Evolutionary conservation across 2,888 invertebrate genomes (phyloP).

Genomic region (Netelia melanura): DNA sequence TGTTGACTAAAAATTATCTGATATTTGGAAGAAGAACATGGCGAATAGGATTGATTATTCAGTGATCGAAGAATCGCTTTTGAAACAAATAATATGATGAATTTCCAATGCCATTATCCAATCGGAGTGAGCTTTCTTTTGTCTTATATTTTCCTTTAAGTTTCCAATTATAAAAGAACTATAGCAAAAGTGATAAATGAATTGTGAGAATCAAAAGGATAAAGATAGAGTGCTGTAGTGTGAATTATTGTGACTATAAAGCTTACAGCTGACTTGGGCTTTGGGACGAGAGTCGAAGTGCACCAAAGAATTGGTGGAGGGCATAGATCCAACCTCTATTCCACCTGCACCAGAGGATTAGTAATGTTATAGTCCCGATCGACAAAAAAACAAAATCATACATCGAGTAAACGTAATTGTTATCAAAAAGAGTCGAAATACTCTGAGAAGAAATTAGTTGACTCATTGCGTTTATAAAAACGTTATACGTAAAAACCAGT

Average conservation of each 20-base stretch:
- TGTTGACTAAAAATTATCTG: no score
- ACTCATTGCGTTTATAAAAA: conserved; percentile 1
- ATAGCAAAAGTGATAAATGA: conserved; percentile 37
- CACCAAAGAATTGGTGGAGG: conserved; percentile 81
- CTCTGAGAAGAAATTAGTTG: neutral
- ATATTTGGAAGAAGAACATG: neutral
- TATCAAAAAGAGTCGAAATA: conserved; percentile 26
- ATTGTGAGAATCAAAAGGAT: conserved; percentile 59
- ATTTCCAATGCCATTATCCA: neutral
- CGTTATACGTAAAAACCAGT: neutral
- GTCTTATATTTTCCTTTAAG: neutral
- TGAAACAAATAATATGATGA: neutral
- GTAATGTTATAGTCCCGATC: conserved; percentile 80
- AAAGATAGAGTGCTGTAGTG: conserved; percentile 73
- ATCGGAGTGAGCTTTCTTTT: neutral
- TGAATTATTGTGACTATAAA: conserved; percentile 79
- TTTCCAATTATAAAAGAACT: neutral
- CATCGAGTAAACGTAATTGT: conserved; percentile 49
- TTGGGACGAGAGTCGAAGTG: conserved; percentile 81
- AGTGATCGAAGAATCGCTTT: neutral
- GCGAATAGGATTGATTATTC: neutral
- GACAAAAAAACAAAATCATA: conserved; percentile 63
- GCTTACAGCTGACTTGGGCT: conserved; percentile 84
- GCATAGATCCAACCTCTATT: conserved; percentile 82
- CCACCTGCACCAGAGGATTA: conserved; percentile 84